Conservation (phyloP, 2,113 vertebrate genomes). For the Planiliza haematocheilus region DNA sequence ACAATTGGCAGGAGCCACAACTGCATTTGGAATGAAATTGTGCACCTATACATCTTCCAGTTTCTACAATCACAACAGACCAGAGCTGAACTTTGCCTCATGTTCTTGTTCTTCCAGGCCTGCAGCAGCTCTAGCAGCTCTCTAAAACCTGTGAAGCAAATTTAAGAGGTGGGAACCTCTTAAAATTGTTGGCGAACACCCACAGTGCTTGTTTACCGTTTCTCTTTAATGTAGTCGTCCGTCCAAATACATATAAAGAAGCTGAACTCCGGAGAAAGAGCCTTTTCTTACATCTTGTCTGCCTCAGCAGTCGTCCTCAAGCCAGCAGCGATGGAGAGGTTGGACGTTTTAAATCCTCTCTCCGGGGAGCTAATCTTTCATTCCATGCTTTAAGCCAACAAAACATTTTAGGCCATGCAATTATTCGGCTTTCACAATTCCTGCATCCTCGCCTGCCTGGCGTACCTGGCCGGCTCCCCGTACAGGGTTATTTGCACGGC, state of each 20-base stretch:
- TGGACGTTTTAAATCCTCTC: slow-evolving; percentile 62
- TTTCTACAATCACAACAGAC: background rate
- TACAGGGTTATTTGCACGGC: slow-evolving; percentile 50
- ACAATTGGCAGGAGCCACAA: too few relatives aligned
- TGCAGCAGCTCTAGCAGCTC: background rate
- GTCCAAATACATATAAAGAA: slow-evolving; percentile 7
- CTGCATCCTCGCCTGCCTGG: slow-evolving; percentile 38
- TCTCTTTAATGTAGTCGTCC: slow-evolving; percentile 34
- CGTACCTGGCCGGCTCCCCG: slow-evolving; percentile 50
- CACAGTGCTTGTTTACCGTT: slow-evolving; percentile 36
- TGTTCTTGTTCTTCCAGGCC: background rate
- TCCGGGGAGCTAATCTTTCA: slow-evolving; percentile 69
- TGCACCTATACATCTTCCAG: background rate
- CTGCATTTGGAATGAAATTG: background rate
- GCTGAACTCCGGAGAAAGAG: slow-evolving; percentile 16
- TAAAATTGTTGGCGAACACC: slow-evolving; percentile 25
- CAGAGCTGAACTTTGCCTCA: slow-evolving; percentile 24
- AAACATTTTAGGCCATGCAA: slow-evolving; percentile 59
- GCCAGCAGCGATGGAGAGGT: slow-evolving; percentile 43
- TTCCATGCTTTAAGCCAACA: slow-evolving; percentile 64
- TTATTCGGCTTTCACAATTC: slow-evolving; percentile 71
- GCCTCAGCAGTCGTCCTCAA: slow-evolving; percentile 33
- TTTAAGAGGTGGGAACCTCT: slow-evolving; percentile 40
- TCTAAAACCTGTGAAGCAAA: slow-evolving; percentile 22
- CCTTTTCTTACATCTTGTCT: slow-evolving; percentile 44